Evolutionary conservation across 2,113 vertebrate genomes (phyloP).

Genomic region (Lamprologus callipterus): DNA sequence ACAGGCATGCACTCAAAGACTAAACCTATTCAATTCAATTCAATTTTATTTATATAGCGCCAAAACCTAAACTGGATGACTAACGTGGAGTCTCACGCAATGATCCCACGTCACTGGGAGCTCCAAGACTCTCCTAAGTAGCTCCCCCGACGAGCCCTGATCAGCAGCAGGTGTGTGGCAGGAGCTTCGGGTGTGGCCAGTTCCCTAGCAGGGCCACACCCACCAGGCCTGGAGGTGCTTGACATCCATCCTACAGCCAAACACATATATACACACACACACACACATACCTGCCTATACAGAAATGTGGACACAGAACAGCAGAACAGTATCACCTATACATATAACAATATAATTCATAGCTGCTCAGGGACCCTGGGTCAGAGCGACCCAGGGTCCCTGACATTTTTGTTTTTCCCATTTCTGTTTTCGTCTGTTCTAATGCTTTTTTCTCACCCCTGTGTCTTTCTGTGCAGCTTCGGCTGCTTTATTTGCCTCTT

Average conservation of each 20-base stretch:
- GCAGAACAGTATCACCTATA: not conserved
- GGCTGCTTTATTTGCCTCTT: not conserved
- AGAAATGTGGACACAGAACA: not conserved
- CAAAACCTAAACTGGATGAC: not conserved
- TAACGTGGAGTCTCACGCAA: rapidly evolving
- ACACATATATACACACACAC: not conserved
- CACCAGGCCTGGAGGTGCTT: not conserved
- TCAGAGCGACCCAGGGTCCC: not conserved
- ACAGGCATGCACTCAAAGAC: not conserved
- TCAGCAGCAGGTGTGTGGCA: not conserved
- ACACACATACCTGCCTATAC: not conserved
- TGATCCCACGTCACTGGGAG: rapidly evolving
- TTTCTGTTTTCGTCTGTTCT: not conserved
- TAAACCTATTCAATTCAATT: too few relatives aligned
- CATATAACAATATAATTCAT: not conserved
- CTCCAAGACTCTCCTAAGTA: not conserved
- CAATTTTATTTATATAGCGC: too few relatives aligned
- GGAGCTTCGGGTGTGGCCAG: not conserved
- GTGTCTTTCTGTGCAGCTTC: not conserved
- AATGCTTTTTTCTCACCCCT: not conserved
- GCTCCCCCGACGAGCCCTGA: not conserved
- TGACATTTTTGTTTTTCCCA: not conserved
- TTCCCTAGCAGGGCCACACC: not conserved
- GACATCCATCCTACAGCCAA: not conserved
- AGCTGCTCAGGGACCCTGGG: not conserved